Evolutionary conservation across 2,797 vertebrate species (phyloP), one percentile per base, ranked within the genome.

Genomic region (Chromis chromis): DNA sequence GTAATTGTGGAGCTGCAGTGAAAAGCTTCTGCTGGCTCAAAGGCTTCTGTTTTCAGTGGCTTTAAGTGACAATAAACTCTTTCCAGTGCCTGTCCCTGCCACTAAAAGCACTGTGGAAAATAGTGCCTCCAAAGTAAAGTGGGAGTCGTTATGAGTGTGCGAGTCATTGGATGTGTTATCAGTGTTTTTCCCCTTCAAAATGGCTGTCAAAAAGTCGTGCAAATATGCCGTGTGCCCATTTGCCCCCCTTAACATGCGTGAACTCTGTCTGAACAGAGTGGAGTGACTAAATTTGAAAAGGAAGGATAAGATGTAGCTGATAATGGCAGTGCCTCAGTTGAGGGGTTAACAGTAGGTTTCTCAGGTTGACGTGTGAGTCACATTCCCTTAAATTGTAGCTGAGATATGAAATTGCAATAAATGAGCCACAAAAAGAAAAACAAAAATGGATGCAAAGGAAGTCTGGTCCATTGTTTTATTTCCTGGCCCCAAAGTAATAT

Each of bases 31-130:
- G 91, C 65, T 46, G 39, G 93, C 95, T 97, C 94, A 94, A 96
- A 87, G 95, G 95, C 93, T 94, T 95, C 94, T 95, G 95, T 96
- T 97, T 96, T 96, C 95, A 95, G 94, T 92, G 94, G 95, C 95
- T 95, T 96, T 92, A 94, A 95, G 95, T 93, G 95, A 96, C 88
- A 84, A 94, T 94, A 94, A 95, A 95, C 94, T 93, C 91, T 93
- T 95, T 88, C 78, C 80, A 82, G 71, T 65, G 78, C 63, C 85
- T 42, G 65, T 78, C 70, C 75, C 70, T 72, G 83, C 70, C 42
- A 63, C 87, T 89, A 77, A 86, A 88, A 89, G 90, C 90, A 65
- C 81, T 66, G 85, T 74, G 73, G 79, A 84, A 89, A 88, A 89
- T 70, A 57, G 74, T 74, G 73, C 55, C 74, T 86, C 81, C 78